Base-by-base conservation (phyloP, 1,140 invertebrate genomes). In the Amphibalanus amphitrite region DNA sequence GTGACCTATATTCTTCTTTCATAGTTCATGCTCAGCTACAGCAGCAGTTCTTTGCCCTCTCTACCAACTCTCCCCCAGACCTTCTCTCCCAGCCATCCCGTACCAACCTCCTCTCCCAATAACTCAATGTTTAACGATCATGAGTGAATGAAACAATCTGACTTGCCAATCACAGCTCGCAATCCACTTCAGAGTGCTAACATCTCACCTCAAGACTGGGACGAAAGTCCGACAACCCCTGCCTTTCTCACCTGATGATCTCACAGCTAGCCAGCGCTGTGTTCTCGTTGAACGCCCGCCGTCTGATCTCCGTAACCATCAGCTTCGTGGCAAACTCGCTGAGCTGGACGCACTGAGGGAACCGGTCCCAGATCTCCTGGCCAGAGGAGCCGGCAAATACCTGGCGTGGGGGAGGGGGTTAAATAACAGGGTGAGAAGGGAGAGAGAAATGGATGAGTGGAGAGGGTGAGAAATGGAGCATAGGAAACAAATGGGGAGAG, bases 221-320 rank as follows among this genome's bases (percentile, higher is more conserved):
- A 38, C 38, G 17, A 38, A 38, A 38, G 17, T 38, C 17, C 38
- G n/a, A n/a, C n/a, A n/a, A n/a, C n/a, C n/a, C n/a, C n/a, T n/a
- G n/a, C n/a, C n/a, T n/a, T n/a, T n/a, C 64, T n/a, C 23, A 97
- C 79, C 93, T 92, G 28, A 94, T 92, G 77, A 98, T 98, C 29
- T 93, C 92, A 84, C 90, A 92, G 78, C 93, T 95, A n/a, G 95
- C 95, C 64, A 90, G 89, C 82, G 95, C 93, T n/a, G 94, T 97
- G 75, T 91, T 95, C 81, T 96, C 93, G 81, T 97, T 97, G 29
- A 92, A 93, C 29, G 95, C 95, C 75, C 95, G 84, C 76, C 89
- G 87, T 72, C 95, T 83, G 75, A 98, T 95, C 83, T 98, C 93
- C 65, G 90, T 89, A 28, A 98, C 94, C 90, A 97, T 97, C 26